Conservation (phyloP, 2,888 invertebrate species). For the Amaurobius ferox region DNA sequence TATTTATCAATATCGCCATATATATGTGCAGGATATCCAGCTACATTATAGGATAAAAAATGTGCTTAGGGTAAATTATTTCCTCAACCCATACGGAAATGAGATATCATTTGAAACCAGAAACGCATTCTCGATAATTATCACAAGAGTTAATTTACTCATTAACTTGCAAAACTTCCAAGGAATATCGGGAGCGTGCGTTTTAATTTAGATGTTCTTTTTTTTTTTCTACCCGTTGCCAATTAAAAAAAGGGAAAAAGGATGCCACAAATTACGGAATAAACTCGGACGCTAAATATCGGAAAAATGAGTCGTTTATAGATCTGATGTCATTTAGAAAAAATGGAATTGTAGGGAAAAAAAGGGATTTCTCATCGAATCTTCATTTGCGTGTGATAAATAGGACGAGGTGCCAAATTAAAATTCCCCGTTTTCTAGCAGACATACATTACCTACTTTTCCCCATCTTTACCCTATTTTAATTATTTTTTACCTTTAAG, state of each 20-base stretch:
- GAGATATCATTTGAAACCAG: conserved; percentile 12
- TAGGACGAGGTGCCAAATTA: conserved; percentile 54
- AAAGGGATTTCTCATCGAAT: conserved; percentile 58
- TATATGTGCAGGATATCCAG: too few relatives aligned
- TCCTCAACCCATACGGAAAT: conserved; percentile 12
- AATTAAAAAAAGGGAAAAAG: background rate
- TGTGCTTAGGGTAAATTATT: conserved; percentile 2
- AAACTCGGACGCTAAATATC: conserved; percentile 41
- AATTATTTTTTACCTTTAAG: conserved; percentile 36
- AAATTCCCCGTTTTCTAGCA: conserved; percentile 52
- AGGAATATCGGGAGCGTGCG: conserved; percentile 12
- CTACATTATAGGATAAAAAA: background rate
- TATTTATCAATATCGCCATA: too few relatives aligned
- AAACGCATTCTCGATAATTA: conserved; percentile 9
- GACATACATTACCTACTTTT: conserved; percentile 20
- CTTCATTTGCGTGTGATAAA: conserved; percentile 64
- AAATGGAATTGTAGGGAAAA: background rate
- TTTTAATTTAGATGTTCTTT: conserved; percentile 23
- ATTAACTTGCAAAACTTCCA: background rate
- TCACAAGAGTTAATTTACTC: conserved; percentile 15
- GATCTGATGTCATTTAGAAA: background rate
- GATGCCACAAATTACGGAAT: conserved; percentile 29
- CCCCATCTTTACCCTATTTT: conserved; percentile 32
- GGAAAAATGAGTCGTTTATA: conserved; percentile 41
- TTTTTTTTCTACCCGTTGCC: conserved; percentile 2